phyloP scores from a whole-genome alignment of 2,113 vertebrate genomes.

The Indicator maculatus region DNA sequence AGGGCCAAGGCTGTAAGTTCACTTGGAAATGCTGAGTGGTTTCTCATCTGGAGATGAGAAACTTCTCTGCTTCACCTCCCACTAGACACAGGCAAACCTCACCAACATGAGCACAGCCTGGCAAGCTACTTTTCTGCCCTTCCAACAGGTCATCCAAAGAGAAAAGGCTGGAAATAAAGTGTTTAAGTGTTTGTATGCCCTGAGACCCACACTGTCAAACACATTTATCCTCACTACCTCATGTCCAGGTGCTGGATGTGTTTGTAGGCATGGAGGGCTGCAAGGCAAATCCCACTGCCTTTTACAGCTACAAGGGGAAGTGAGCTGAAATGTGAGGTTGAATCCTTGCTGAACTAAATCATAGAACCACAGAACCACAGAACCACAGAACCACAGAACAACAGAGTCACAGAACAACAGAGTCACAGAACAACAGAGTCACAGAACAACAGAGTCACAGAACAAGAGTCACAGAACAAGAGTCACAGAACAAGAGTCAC shows the following conservation, averaged over 20 bases:
- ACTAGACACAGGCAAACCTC: neutral
- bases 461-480: too few relatives aligned
- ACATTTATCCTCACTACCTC: neutral
- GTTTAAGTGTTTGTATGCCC: neutral
- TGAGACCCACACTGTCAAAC: neutral
- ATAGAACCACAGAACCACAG: too few relatives aligned
- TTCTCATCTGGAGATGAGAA: neutral
- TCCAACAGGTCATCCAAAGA: neutral
- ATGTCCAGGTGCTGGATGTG: accelerated
- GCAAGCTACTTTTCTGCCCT: neutral
- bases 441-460: too few relatives aligned
- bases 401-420: too few relatives aligned
- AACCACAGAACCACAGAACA: too few relatives aligned
- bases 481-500: too few relatives aligned
- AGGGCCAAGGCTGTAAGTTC: neutral
- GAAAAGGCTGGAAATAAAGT: too few relatives aligned
- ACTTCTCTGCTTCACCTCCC: neutral
- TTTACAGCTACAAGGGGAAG: neutral
- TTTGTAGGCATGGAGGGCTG: neutral
- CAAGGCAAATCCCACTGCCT: neutral
- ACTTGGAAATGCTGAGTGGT: neutral
- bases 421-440: too few relatives aligned
- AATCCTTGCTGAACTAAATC: neutral
- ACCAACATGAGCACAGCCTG: neutral
- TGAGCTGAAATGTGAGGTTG: accelerated